Conservation (phyloP, 2,113 vertebrate genomes). For the Entomyzon cyanotis region DNA sequence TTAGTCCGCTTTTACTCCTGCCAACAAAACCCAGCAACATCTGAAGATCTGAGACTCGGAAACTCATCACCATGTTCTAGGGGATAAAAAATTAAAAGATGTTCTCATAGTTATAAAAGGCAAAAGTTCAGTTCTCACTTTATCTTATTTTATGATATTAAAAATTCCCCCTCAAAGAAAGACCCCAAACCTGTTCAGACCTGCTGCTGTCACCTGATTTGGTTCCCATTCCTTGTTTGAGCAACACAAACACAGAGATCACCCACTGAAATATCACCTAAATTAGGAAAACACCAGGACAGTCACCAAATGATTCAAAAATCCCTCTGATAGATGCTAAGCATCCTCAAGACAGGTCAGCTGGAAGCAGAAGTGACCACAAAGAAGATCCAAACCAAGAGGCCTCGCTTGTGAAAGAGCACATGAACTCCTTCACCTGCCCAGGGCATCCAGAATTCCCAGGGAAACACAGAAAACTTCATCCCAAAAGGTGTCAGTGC, state of each 20-base stretch:
- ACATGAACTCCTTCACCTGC: no score
- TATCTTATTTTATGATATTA: background rate
- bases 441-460: background rate
- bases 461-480: background rate
- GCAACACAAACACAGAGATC: background rate
- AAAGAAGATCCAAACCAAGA: background rate
- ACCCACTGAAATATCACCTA: background rate
- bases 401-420: background rate
- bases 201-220: background rate
- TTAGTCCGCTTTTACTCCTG: constrained; percentile 97
- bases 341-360: background rate
- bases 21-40: constrained; percentile 96
- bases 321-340: rapidly evolving
- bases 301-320: background rate
- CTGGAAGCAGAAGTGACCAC: background rate
- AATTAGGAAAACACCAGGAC: rapidly evolving
- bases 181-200: background rate
- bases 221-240: background rate
- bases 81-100: constrained; percentile 25
- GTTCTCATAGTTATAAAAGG: background rate
- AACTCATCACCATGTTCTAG: constrained; percentile 99
- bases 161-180: background rate
- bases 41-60: constrained; percentile 98
- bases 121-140: background rate
- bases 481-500: rapidly evolving